Conservation (phyloP, 2,888 invertebrate species). For the Drosophila aldrichi region DNA sequence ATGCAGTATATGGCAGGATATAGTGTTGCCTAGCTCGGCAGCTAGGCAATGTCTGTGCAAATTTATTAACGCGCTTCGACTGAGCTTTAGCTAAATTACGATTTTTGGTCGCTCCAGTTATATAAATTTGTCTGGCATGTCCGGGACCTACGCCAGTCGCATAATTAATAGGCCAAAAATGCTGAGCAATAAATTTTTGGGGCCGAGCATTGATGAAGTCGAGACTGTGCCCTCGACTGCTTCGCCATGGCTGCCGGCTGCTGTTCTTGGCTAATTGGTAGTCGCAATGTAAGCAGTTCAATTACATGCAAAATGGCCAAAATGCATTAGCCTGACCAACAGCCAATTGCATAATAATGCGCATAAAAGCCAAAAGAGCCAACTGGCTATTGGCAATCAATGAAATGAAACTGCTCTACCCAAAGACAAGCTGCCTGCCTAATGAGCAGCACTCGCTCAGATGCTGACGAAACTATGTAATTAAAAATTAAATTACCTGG, state of each 20-base stretch:
- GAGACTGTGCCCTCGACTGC: not conserved
- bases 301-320: constrained; percentile 50
- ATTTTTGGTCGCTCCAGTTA: constrained; percentile 33
- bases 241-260: constrained; percentile 2
- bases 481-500: constrained; percentile 51
- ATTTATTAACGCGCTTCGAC: constrained; percentile 66
- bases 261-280: constrained; percentile 64
- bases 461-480: constrained; percentile 42
- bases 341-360: constrained; percentile 9
- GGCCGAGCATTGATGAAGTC: constrained; percentile 29
- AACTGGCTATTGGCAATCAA: constrained; percentile 47
- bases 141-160: constrained; percentile 19
- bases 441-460: constrained; percentile 31
- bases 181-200: constrained; percentile 51
- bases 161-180: constrained; percentile 64
- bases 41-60: constrained; percentile 38
- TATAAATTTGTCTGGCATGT: constrained; percentile 35
- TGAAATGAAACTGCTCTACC: constrained; percentile 26
- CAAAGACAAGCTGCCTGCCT: constrained; percentile 22
- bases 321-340: constrained; percentile 49
- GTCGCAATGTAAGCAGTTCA: constrained; percentile 36
- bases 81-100: constrained; percentile 23
- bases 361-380: constrained; percentile 27
- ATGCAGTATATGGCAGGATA: constrained; percentile 4
- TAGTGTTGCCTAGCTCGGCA: constrained; percentile 10